Percentiles rank a stretch among this genome's conserved stretches.
Evolutionary conservation across 2,888 invertebrate genomes (phyloP).

Genomic region (Eudasyphora cyanicolor): DNA sequence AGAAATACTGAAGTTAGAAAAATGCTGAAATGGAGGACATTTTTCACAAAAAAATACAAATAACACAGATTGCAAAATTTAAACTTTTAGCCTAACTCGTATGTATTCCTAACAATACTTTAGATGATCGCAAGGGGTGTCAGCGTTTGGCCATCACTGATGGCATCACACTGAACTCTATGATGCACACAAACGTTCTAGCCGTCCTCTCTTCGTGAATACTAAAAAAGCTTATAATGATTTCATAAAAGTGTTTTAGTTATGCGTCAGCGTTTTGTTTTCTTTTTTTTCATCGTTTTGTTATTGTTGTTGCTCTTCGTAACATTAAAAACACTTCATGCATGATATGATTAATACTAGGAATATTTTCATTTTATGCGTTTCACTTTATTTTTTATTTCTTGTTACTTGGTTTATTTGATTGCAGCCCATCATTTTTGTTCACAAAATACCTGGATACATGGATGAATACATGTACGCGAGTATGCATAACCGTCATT

Average conservation of each 20-base stretch:
- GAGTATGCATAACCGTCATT: not conserved
- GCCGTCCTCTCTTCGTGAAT: not conserved
- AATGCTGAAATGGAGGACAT: too few species aligned
- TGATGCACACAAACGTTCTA: slow-evolving; percentile 28
- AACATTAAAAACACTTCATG: slow-evolving; percentile 50
- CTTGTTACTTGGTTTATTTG: not conserved
- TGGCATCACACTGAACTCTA: not conserved
- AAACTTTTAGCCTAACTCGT: too few species aligned
- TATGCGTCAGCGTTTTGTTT: slow-evolving; percentile 61
- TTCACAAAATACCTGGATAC: not conserved
- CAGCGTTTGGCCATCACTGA: slow-evolving; percentile 16
- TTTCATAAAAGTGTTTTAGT: slow-evolving; percentile 58
- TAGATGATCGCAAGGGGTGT: too few species aligned
- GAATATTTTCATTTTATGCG: slow-evolving; percentile 24
- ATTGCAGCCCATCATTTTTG: not conserved
- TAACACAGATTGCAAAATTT: too few species aligned
- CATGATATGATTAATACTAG: slow-evolving; percentile 55
- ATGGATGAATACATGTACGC: too few species aligned
- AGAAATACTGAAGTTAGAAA: too few species aligned
- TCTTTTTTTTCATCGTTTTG: not conserved
- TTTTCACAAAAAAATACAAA: too few species aligned
- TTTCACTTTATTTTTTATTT: not conserved
- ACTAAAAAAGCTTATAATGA: slow-evolving; percentile 42
- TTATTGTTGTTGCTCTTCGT: not conserved
- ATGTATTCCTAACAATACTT: too few species aligned